phyloP scores from a whole-genome alignment of 2,113 vertebrate species.

The Trichomycterus rosablanca region DNA sequence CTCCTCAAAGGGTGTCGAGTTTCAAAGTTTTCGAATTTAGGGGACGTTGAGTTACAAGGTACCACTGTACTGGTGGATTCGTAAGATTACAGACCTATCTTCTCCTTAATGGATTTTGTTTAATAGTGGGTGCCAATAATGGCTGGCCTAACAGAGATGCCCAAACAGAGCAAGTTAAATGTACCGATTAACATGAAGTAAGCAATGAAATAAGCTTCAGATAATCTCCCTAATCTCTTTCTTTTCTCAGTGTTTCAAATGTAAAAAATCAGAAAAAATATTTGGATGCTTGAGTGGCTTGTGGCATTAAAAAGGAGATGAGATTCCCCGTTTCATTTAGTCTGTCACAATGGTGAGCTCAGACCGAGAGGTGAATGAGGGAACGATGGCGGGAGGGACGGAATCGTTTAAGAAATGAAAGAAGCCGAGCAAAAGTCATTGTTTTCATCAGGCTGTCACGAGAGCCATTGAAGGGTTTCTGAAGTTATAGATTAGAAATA shows the following conservation, averaged over 20 bases:
- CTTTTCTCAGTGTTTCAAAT: background rate
- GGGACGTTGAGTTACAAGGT: no score
- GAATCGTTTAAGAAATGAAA: conserved; percentile 68
- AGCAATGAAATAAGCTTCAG: conserved; percentile 16
- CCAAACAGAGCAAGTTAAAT: no score
- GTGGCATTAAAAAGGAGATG: conserved; percentile 66
- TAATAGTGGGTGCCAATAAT: no score
- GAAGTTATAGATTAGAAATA: conserved; percentile 65
- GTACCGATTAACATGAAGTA: background rate
- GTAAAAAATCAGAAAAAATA: conserved; percentile 38
- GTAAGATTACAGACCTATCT: no score
- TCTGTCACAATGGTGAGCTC: conserved; percentile 62
- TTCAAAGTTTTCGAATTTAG: no score
- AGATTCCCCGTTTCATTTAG: conserved; percentile 73
- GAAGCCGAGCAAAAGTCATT: conserved; percentile 64
- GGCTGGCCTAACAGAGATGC: no score
- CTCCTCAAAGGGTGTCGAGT: no score
- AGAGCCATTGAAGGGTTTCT: conserved; percentile 67
- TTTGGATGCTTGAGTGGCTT: conserved; percentile 58
- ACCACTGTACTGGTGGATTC: no score
- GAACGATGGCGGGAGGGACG: conserved; percentile 62
- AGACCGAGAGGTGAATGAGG: conserved; percentile 54
- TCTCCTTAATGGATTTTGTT: no score
- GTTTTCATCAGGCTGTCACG: conserved; percentile 62
- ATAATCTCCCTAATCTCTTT: conserved; percentile 47